Conservation (phyloP, 1,140 invertebrate genomes). For the Pseudomyrmex cubaensis region DNA sequence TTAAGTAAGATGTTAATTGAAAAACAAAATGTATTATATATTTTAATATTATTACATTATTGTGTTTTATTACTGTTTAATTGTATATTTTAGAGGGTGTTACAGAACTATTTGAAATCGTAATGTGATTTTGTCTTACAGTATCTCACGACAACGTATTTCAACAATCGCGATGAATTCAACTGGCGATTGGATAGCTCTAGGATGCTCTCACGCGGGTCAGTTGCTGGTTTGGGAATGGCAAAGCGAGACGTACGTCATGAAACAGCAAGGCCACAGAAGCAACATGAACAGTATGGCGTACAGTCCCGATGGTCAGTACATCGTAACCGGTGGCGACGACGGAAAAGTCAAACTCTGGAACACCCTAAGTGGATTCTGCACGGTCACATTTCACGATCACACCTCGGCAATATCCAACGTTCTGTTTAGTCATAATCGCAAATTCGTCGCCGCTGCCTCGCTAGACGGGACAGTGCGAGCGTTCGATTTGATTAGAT, state of each 20-base stretch:
- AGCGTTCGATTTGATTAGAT: slow-evolving; percentile 97
- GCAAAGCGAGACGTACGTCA: slow-evolving; percentile 99
- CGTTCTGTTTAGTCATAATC: slow-evolving; percentile 94
- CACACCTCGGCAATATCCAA: slow-evolving; percentile 93
- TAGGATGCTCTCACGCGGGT: slow-evolving; percentile 93
- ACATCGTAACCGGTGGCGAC: slow-evolving; percentile 96
- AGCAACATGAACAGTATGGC: slow-evolving; percentile 94
- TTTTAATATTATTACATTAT: slow-evolving; percentile 11
- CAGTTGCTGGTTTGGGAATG: slow-evolving; percentile 99
- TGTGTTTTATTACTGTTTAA: slow-evolving; percentile 41
- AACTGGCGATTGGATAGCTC: slow-evolving; percentile 97
- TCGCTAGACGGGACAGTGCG: slow-evolving; percentile 98
- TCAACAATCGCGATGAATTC: slow-evolving; percentile 93
- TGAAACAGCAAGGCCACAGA: slow-evolving; percentile 98
- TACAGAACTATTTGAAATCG: neutral
- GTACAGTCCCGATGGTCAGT: slow-evolving; percentile 96
- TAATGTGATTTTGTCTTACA: slow-evolving; percentile 76
- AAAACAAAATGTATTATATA: slow-evolving; percentile 12
- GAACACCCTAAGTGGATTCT: slow-evolving; percentile 96
- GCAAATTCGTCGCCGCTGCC: slow-evolving; percentile 95
- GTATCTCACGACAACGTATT: slow-evolving; percentile 93
- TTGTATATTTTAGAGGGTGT: slow-evolving; percentile 1
- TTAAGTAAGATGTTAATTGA: neutral
- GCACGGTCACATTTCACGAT: slow-evolving; percentile 97
- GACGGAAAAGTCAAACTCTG: slow-evolving; percentile 99